Conservation (phyloP, 1,140 invertebrate species). For the Dermatophagoides farinae region DNA sequence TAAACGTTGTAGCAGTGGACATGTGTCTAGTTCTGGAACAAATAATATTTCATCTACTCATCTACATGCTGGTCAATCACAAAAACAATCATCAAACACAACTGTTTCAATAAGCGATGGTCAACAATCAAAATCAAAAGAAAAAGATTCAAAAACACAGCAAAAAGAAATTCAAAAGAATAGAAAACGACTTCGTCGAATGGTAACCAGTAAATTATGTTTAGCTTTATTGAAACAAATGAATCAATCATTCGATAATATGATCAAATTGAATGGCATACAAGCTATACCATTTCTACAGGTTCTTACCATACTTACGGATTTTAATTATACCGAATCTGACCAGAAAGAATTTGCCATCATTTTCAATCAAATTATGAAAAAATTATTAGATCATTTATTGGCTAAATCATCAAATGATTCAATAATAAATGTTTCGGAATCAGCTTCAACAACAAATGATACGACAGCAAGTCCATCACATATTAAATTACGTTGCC, state of each 20-base stretch:
- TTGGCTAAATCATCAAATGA: background rate
- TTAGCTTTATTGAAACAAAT: conserved; percentile 42
- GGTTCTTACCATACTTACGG: conserved; percentile 27
- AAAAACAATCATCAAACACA: too few relatives aligned
- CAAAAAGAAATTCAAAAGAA: background rate
- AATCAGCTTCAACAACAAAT: background rate
- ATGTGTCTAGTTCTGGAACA: too few relatives aligned
- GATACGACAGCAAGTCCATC: background rate
- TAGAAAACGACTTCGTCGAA: conserved; percentile 47
- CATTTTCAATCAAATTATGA: conserved; percentile 1
- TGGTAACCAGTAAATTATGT: conserved; percentile 30
- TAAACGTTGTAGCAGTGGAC: too few relatives aligned
- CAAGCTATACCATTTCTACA: conserved; percentile 73
- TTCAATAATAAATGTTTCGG: background rate
- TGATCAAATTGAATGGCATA: conserved; percentile 45
- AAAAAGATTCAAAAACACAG: too few relatives aligned
- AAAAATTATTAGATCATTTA: conserved; percentile 4
- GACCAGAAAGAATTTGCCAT: background rate
- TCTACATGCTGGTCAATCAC: too few relatives aligned
- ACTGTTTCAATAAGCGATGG: too few relatives aligned
- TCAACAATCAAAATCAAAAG: too few relatives aligned
- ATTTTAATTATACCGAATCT: background rate
- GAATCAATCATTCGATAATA: conserved; percentile 37
- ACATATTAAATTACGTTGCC: background rate
- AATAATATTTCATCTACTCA: too few relatives aligned